These are phyloP conservation scores for Zoroaster sp. DNA, from an alignment of 53 echinoderm and acorn worm genomes.

Conservation along the genomic window DNA sequence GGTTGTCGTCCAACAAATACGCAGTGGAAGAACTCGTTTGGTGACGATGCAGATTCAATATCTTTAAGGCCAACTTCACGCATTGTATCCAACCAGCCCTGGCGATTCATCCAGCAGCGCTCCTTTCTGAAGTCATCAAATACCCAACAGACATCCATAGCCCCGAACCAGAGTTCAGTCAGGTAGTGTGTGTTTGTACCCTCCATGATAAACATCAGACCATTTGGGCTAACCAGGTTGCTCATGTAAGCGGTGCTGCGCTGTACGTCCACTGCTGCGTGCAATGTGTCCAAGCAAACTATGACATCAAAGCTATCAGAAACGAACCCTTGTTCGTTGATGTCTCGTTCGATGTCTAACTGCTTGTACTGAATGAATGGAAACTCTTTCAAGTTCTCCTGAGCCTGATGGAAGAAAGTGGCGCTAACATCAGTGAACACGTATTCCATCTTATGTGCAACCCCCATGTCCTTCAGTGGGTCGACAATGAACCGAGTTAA, in stretches of 20 bases:
- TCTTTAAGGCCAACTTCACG: conserved; percentile 73
- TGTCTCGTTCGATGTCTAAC: conserved; percentile 89
- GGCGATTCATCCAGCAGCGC: conserved; percentile 79
- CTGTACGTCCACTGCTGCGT: conserved; percentile 81
- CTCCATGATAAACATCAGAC: conserved; percentile 80
- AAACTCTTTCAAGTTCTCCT: conserved; percentile 74
- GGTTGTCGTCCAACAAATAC: conserved; percentile 80
- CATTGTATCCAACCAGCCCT: conserved; percentile 73
- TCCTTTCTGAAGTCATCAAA: conserved; percentile 85
- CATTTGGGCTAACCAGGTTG: conserved; percentile 73
- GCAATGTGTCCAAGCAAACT: conserved; percentile 88
- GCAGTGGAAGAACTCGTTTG: conserved; percentile 86
- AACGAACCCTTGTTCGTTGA: conserved; percentile 83
- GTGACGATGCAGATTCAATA: conserved; percentile 74
- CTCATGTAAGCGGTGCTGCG: conserved; percentile 71
- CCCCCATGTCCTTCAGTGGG: conserved; percentile 73
- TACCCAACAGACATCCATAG: conserved; percentile 87
- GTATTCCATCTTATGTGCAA: conserved; percentile 78
- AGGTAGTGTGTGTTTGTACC: conserved; percentile 79
- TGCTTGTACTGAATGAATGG: conserved; percentile 96
- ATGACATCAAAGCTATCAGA: conserved; percentile 83
- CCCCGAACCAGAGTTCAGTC: conserved; percentile 87
- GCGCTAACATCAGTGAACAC: conserved; percentile 95
- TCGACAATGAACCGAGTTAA: conserved; percentile 79
- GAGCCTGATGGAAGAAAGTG: conserved; percentile 93